A percentile compares a stretch with the other conserved stretches of the same genome.
These are phyloP conservation scores for Microcaecilia unicolor DNA, from an alignment of 2,797 vertebrate genomes.

Conservation along the genomic window DNA sequence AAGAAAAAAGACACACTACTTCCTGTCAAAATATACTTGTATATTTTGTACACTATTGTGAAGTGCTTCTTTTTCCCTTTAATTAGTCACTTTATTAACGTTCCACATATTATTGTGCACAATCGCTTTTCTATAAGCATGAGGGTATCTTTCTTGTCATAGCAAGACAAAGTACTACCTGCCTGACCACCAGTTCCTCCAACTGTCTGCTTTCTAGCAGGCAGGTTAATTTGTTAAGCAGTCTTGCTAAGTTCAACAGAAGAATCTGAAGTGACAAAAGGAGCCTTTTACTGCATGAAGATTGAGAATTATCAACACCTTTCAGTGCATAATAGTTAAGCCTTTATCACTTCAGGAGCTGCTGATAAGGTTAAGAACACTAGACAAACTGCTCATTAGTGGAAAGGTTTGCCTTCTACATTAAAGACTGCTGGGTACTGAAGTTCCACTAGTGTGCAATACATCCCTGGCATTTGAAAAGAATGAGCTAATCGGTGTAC, in stretches of 20 bases:
- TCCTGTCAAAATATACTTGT: not conserved
- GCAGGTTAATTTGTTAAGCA: constrained; percentile 60
- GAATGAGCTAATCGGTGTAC: constrained; percentile 47
- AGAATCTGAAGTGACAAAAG: constrained; percentile 57
- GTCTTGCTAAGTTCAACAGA: constrained; percentile 56
- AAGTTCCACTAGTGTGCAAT: constrained; percentile 61
- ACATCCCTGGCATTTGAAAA: constrained; percentile 63
- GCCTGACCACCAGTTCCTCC: constrained; percentile 49
- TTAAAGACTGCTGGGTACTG: constrained; percentile 65
- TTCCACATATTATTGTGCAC: no score
- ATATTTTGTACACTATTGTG: not conserved
- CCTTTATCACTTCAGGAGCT: constrained; percentile 69
- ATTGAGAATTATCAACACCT: constrained; percentile 74
- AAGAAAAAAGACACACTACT: no score
- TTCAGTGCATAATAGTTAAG: constrained; percentile 66
- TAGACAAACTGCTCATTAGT: constrained; percentile 74
- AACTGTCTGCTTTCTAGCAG: constrained; percentile 50
- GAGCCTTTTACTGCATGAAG: constrained; percentile 58
- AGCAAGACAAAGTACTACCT: constrained; percentile 52
- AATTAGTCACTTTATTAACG: no score
- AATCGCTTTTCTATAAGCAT: constrained; percentile 28
- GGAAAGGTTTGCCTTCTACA: constrained; percentile 68
- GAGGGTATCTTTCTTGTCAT: constrained; percentile 52
- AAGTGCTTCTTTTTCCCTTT: constrained; percentile 5
- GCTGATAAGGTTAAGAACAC: constrained; percentile 75